Evolutionary conservation across 2,888 invertebrate genomes (phyloP), one percentile per base, ranked within the genome.

Genomic region (Brachypalpus laphriformis): DNA sequence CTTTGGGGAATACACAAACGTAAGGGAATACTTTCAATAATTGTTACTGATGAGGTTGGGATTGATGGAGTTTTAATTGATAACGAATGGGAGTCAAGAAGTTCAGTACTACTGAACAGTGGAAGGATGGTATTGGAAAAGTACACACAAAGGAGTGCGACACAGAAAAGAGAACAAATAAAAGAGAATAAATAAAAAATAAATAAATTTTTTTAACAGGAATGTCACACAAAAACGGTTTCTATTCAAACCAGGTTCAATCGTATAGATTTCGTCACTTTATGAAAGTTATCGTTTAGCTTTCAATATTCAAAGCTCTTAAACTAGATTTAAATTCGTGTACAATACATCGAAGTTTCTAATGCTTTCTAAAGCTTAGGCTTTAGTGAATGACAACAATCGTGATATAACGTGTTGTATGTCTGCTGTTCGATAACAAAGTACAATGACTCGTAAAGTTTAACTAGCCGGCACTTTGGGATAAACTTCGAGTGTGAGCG

Each of bases 21-120:
- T 72, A 83, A 86, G 80, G 72, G 75, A 77, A 87, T 87, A 75
- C 71, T 78, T 81, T 87, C 83, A 77, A 86, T 87, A 76, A 82
- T 49, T 70, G 81, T 75, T 72, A 80, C 40, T 70, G 76, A 49
- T 70, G 65, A 51, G 25, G 25, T 2, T 34, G 34, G 9, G 11
- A 11, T 40, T 40, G 40, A 56, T 31, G 75, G 16, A 54, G 68
- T 86, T 66, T 82, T 65, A 71, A 72, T 63, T 63, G 86, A 71
- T 18, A 49, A 66, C 25, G 9, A 54, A 8, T 9, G 54, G 16
- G 1, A 6, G 18, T 18, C 6, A 7, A 14, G 14, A 5, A 6
- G 0, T 40, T 34, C 2, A 34, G 34, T 9, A 11, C 11, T 14
- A 14, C 40, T 40, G 14, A 37, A 40, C 5, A 40, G 14, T 4